Evolutionary conservation across 2,888 invertebrate genomes (phyloP).

Genomic region (Matsumyia berberina): DNA sequence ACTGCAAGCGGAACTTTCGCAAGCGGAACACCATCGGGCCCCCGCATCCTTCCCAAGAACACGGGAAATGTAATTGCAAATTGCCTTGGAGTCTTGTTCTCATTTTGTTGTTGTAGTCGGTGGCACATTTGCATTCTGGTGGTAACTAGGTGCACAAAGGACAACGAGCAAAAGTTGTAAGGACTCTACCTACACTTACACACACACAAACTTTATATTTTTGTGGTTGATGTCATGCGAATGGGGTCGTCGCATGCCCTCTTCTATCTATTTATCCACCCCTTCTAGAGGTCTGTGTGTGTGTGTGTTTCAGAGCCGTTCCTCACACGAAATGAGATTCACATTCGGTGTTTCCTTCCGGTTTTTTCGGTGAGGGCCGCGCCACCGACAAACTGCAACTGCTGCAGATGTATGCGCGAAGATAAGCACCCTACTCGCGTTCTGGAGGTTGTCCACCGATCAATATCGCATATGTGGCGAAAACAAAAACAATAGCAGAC

Average conservation of each 20-base stretch:
- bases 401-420: slow-evolving; percentile 51
- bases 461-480: slow-evolving; percentile 56
- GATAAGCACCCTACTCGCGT: slow-evolving; percentile 54
- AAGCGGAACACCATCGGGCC: slow-evolving; percentile 34
- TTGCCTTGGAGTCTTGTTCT: slow-evolving; percentile 61
- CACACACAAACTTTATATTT: too few species aligned
- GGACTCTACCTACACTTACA: slow-evolving; percentile 17
- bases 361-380: slow-evolving; percentile 57
- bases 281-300: neutral
- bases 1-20: slow-evolving; percentile 67
- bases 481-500: slow-evolving; percentile 18
- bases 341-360: slow-evolving; percentile 77
- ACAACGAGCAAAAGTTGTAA: slow-evolving; percentile 17
- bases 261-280: slow-evolving; percentile 10
- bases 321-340: slow-evolving; percentile 70
- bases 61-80: slow-evolving; percentile 67
- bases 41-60: slow-evolving; percentile 8
- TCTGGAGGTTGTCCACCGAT: slow-evolving; percentile 55
- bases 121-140: slow-evolving; percentile 67
- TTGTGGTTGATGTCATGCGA: slow-evolving; percentile 72
- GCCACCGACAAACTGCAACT: slow-evolving; percentile 51
- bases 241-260: slow-evolving; percentile 61
- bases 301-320: slow-evolving; percentile 49
- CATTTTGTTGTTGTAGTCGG: slow-evolving; percentile 35
- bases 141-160: slow-evolving; percentile 50